Conservation (phyloP, 2,888 invertebrate genomes). For the Pediacus dermestoides region DNA sequence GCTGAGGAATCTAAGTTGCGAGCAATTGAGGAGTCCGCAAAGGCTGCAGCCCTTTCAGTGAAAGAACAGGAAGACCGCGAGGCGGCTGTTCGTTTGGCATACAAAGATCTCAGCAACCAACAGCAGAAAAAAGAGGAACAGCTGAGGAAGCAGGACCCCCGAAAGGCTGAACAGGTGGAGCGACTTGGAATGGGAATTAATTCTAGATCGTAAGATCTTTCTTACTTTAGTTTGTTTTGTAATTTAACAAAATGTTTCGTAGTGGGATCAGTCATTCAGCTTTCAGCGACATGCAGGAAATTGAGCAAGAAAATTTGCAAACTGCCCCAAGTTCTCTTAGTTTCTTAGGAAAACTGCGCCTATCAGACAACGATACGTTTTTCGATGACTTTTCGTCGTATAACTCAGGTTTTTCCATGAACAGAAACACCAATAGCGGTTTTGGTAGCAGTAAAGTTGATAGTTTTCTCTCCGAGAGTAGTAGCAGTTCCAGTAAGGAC, state of each 20-base stretch:
- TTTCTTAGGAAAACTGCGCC: conserved; percentile 43
- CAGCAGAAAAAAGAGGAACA: conserved; percentile 71
- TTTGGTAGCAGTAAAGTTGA: conserved; percentile 17
- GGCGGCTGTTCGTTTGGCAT: conserved; percentile 69
- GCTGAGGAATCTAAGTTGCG: conserved; percentile 65
- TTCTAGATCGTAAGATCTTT: conserved; percentile 54
- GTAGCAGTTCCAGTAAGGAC: conserved; percentile 31
- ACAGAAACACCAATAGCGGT: conserved; percentile 48
- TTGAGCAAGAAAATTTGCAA: conserved; percentile 75
- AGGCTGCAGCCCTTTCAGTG: conserved; percentile 48
- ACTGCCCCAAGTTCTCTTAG: conserved; percentile 49
- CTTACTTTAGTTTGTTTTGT: conserved; percentile 9
- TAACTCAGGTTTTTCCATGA: conserved; percentile 58
- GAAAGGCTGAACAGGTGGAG: conserved; percentile 84
- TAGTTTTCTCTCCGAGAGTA: conserved; percentile 15
- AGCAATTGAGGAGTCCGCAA: conserved; percentile 48
- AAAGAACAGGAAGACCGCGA: conserved; percentile 67
- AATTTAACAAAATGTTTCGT: conserved; percentile 20
- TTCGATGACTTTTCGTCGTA: conserved; percentile 52
- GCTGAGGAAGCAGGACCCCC: conserved; percentile 69
- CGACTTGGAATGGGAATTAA: conserved; percentile 89
- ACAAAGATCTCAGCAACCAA: conserved; percentile 66
- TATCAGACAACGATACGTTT: conserved; percentile 51
- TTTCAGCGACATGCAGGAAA: conserved; percentile 82
- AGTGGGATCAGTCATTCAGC: conserved; percentile 82